Evolutionary conservation across 2,113 vertebrate genomes (phyloP), one percentile per base, ranked within the genome.

Genomic region (Motacilla alba): DNA sequence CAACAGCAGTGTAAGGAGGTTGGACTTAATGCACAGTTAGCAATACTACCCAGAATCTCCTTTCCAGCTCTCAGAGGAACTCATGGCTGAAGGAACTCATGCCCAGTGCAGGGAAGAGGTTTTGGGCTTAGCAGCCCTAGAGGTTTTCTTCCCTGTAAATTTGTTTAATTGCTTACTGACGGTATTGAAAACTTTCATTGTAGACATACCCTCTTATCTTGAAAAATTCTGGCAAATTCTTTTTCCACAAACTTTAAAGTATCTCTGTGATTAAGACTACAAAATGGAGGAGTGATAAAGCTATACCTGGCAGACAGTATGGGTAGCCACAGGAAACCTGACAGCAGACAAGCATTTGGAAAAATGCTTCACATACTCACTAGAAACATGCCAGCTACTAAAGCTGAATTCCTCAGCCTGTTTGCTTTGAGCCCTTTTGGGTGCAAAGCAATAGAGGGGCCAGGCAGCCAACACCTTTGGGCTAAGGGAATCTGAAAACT

Each of bases 1-100:
- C 0, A 1, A 27, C 11, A 73, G 27, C 20, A 1, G 0, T 4
- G 20, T 24, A 60, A 79, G 23, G 16, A 87, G 27, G 52, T 21
- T 49, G 39, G 30, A 79, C 26, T 52, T 72, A 9, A 74, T 16
- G 13, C 27, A 73, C 53, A 82, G 37, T 41, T 62, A 73, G 17
- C 58, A 60, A 41, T 24, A 55, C 4, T 24, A 27, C 5, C 8
- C 37, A 59, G 19, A 59, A n/a, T 23, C 24, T 75, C 52, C 30
- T 80, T 27, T 59, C 26, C 24, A 79, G 27, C 44, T 83, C 37
- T 31, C 53, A 16, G 37, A 83, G 33, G 49, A 77, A 58, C 53
- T 52, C n/a, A 72, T 14, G 11, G 37, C 63, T 86, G 41, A 83
- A 83, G 26, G 26, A 35, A 35, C 35, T 35, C 35, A 75, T 31